Evolutionary conservation across 1,140 invertebrate species (phyloP), one percentile per base, ranked within the genome.

Genomic region (Lineus longissimus): DNA sequence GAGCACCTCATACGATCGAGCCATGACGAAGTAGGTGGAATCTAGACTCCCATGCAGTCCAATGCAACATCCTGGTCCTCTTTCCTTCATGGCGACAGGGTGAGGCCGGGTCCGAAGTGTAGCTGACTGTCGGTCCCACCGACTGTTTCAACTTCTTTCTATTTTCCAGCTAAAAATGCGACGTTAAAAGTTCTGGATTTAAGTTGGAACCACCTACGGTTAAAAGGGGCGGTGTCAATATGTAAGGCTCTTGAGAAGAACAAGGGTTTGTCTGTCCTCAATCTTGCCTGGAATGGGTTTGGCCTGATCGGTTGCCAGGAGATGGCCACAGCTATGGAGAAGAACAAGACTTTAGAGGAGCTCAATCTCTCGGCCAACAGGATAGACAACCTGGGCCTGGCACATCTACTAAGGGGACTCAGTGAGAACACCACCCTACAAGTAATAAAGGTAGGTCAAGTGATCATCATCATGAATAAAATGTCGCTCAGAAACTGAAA

Each of bases 131-230:
- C n/a, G n/a, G n/a, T n/a, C n/a, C n/a, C n/a, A n/a, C 15, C 4
- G 33, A 36, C 6, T 36, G 15, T 36, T 15, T 15, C 33, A 36
- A 36, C 33, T 36, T 15, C 33, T 36, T n/a, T n/a, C 6, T 36
- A 36, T 63, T 23, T 65, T 65, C 40, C 58, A 75, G 74, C 63
- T 17, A 67, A 59, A 0, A 74, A 74, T 54, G 65, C 67, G 23
- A 67, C 61, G 56, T 55, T 74, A 15, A 55, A 62, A 25, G 54
- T 58, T 15, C 41, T 76, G 30, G 74, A 76, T 62, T 47, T 76
- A 0, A 73, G 73, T 55, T 76, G 74, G 74, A 76, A 76, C 55
- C 74, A 76, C 61, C 62, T 76, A 11, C 58, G 74, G 59, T 68
- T 70, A 30, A 41, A 61, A 27, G 73, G 74, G 11, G 73, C 73